These are phyloP conservation scores for Torymus aiolomorphi DNA, from an alignment of 2,888 invertebrate genomes.

Conservation along the genomic window DNA sequence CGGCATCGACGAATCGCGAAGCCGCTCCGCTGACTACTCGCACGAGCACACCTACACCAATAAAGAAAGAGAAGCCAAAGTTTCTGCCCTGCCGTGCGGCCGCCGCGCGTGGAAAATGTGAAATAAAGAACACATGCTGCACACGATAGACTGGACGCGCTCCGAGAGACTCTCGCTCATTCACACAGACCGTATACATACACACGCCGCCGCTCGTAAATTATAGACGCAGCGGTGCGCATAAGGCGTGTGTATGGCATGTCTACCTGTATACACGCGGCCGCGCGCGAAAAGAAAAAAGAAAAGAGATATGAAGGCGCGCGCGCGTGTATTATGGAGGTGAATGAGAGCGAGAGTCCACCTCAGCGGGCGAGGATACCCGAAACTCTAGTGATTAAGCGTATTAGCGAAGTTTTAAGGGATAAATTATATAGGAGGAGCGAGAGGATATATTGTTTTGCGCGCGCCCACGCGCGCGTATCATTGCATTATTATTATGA, in stretches of 20 bases:
- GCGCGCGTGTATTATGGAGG: neutral
- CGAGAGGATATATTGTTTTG: slow-evolving; percentile 17
- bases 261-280: slow-evolving; percentile 3
- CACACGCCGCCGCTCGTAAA: slow-evolving; percentile 47
- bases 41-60: too few species aligned
- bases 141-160: slow-evolving; percentile 73
- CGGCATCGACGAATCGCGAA: too few species aligned
- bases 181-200: neutral
- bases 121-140: slow-evolving; percentile 35
- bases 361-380: slow-evolving; percentile 59
- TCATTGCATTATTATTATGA: too few species aligned
- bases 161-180: slow-evolving; percentile 70
- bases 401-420: slow-evolving; percentile 53
- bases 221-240: slow-evolving; percentile 18
- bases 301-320: slow-evolving; percentile 1
- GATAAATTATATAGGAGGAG: slow-evolving; percentile 24
- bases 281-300: slow-evolving; percentile 26
- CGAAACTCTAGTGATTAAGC: slow-evolving; percentile 59
- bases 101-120: slow-evolving; percentile 60
- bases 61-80: slow-evolving; percentile 59
- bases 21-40: too few species aligned
- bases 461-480: neutral
- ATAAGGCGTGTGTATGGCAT: too few species aligned
- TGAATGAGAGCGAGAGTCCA: slow-evolving; percentile 41
- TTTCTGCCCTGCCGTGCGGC: slow-evolving; percentile 68